Percentiles rank a stretch among this genome's conserved stretches.
Conservation (phyloP, 1,140 invertebrate genomes). For the Drosophila oshimai region DNA sequence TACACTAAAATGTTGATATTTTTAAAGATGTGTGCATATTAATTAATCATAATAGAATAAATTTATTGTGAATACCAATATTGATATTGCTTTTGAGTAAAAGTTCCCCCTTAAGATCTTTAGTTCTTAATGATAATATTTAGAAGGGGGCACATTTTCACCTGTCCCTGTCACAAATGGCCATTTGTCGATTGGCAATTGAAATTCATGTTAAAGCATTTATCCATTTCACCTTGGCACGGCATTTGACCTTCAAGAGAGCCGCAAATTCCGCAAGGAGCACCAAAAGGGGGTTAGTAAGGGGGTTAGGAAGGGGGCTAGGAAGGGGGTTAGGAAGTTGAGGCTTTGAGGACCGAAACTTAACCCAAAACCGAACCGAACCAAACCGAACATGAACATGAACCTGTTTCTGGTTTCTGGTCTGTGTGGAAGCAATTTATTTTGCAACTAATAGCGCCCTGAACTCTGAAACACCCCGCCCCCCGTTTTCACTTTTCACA, state of each 20-base stretch:
- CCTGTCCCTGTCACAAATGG: conserved; percentile 17
- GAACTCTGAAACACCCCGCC: too few relatives aligned
- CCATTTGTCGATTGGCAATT: conserved; percentile 44
- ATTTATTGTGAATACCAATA: background rate
- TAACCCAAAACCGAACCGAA: conserved; percentile 41
- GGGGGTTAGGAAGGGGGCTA: background rate
- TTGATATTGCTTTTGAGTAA: background rate
- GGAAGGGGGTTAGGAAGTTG: too few relatives aligned
- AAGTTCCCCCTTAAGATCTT: background rate
- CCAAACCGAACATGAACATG: conserved; percentile 46
- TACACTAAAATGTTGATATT: too few relatives aligned
- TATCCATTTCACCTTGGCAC: conserved; percentile 47
- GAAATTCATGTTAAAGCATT: conserved; percentile 41
- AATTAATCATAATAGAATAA: too few relatives aligned
- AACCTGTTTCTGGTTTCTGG: conserved; percentile 49
- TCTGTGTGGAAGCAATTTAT: conserved; percentile 64
- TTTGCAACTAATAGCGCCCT: conserved; percentile 68
- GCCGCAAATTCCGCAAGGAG: conserved; percentile 35
- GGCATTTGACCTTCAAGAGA: conserved; percentile 59
- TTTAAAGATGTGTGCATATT: too few relatives aligned
- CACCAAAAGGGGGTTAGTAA: background rate
- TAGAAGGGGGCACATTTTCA: background rate
- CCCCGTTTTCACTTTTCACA: background rate
- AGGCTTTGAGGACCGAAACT: conserved; percentile 19
- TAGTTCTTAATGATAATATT: too few relatives aligned